phyloP scores from a whole-genome alignment of 2,113 vertebrate genomes.

The Vanacampus margaritifer region DNA sequence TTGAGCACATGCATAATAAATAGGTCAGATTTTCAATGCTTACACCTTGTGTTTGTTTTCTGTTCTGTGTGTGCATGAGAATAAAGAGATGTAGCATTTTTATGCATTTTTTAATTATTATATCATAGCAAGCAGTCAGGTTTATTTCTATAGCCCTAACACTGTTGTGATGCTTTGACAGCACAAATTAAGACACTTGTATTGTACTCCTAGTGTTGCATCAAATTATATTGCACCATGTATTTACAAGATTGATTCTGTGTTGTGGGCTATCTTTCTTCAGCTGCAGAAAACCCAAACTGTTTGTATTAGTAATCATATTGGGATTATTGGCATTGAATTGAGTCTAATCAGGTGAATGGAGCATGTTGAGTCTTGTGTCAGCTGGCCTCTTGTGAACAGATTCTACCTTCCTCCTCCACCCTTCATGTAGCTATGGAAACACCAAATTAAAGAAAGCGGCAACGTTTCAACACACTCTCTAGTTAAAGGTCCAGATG shows the following conservation, averaged over 20 bases:
- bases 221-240: neutral
- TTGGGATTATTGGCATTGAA: neutral
- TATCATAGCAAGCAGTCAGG: no score
- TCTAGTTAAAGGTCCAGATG: neutral
- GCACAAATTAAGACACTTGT: neutral
- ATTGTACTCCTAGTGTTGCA: no score
- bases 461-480: neutral
- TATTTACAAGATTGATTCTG: neutral
- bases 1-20: neutral
- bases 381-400: neutral
- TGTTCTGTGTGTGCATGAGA: neutral
- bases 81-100: neutral
- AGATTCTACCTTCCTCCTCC: neutral
- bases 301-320: neutral
- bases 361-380: neutral
- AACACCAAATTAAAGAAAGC: conserved; percentile 13
- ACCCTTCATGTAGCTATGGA: conserved; percentile 13
- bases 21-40: neutral
- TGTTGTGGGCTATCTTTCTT: neutral
- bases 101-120: neutral
- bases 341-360: neutral
- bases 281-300: neutral
- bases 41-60: neutral
- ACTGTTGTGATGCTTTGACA: neutral
- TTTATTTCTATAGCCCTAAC: no score